phyloP scores from a whole-genome alignment of 1,140 invertebrate species.

The Paracyclopina nana region DNA sequence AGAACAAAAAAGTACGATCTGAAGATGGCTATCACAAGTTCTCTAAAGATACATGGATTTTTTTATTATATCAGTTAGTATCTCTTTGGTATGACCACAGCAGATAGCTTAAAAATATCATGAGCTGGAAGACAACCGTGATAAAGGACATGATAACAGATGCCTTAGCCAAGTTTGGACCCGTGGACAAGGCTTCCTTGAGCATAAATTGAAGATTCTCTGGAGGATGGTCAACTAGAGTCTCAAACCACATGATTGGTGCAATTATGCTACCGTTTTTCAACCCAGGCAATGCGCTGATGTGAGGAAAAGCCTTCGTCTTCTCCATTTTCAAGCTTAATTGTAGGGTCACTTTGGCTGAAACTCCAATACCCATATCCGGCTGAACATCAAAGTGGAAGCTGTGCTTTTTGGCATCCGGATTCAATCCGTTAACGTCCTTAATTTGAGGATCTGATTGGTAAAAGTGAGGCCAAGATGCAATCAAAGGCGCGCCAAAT shows the following conservation, averaged over 20 bases:
- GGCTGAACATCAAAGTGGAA: background rate
- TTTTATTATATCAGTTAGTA: too few species aligned
- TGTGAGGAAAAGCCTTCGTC: too few species aligned
- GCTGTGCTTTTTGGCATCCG: background rate
- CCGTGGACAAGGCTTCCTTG: background rate
- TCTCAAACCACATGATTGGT: constrained; percentile 2
- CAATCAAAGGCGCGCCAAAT: background rate
- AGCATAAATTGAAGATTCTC: background rate
- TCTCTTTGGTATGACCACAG: too few species aligned
- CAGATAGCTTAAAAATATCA: too few species aligned
- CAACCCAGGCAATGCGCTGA: background rate
- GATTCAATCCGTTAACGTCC: too few species aligned
- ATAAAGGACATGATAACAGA: too few species aligned
- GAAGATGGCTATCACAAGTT: too few species aligned
- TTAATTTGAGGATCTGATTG: background rate
- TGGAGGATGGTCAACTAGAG: background rate
- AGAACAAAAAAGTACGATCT: too few species aligned
- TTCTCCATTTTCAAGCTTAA: background rate
- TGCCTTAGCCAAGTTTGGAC: too few species aligned
- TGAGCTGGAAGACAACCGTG: too few species aligned
- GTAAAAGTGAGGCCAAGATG: background rate
- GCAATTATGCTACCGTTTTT: background rate
- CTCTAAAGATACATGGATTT: too few species aligned
- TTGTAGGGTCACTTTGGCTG: background rate
- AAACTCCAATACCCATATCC: background rate